Evolutionary conservation across 2,113 vertebrate genomes (phyloP).

Genomic region (Bubo scandiacus): DNA sequence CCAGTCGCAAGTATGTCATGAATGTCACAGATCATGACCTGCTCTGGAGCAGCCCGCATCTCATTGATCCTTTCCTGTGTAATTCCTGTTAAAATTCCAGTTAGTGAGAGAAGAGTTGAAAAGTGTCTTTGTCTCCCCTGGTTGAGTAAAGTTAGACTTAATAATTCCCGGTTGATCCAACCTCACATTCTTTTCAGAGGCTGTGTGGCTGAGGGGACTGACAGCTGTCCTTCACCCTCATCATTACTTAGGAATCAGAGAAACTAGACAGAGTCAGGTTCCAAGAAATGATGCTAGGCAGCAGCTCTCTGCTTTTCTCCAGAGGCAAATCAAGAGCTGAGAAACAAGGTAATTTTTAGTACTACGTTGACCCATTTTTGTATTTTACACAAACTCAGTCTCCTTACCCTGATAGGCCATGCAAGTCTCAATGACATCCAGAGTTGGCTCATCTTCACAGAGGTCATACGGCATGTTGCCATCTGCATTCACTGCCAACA

Average conservation of each 20-base stretch:
- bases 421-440: constrained; percentile 96
- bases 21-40: constrained; percentile 90
- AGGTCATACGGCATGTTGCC: constrained; percentile 99
- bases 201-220: not conserved
- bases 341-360: constrained; percentile 13
- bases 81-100: constrained; percentile 81
- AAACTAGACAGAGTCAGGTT: not conserved
- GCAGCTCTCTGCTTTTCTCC: not conserved
- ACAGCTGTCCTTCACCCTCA: not conserved
- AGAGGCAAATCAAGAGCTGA: not conserved
- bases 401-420: constrained; percentile 94
- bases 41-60: constrained; percentile 88
- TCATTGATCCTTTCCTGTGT: constrained; percentile 98
- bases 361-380: not conserved
- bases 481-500: constrained; percentile 94
- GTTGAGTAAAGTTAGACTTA: not conserved
- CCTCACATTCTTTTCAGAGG: not conserved
- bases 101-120: not conserved
- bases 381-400: not conserved
- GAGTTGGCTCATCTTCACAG: constrained; percentile 94
- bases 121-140: not conserved
- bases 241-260: not conserved
- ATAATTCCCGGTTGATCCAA: not conserved
- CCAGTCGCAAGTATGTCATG: constrained; percentile 84
- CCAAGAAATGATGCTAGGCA: not conserved